Base-by-base conservation (phyloP, 2,888 invertebrate genomes). In the Periphyllus acericola region DNA sequence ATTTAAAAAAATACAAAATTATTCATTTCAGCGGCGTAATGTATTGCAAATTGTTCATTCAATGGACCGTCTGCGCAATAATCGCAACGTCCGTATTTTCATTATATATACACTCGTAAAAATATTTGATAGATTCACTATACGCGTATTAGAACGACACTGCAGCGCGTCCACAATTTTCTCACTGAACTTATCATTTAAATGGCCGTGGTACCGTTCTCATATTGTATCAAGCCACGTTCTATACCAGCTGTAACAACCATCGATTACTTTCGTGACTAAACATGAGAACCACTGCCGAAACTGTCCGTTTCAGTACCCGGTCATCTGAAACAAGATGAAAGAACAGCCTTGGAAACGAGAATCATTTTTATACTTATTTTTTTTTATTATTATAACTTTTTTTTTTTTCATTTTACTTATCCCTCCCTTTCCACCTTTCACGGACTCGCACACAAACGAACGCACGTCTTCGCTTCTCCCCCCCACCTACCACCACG, bases 331-430 rank as follows among this genome's bases (percentile, higher is more conserved):
- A 80, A 72, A 86, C 86, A 40, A 79, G 79, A 86, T 72, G 72
- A 80, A 86, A 79, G 55, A 86, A 55, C 71, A 79, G 85, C 85
- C 85, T 86, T 86, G 85, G 85, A 79, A 55, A 79, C 14, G 79
- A 86, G 79, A 86, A 72, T 55, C 36, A 72, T 80, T 86, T 86
- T 71, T 52, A 46, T 66, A 75, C 29, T 55, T 40, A 72, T 72
- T 32, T 72, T 32, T 72, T 32, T 72, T 32, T 72, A 72, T 40
- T 40, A 40, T 76, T 46, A 14, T 46, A 14, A 46, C 1, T 46
- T 14, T 76, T 52, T 55, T n/a, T n/a, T 83, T 75, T 60, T 72
- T 82, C 4, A 60, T 71, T 34, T 34, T 78, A 34, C 60, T 40
- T 66, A 40, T 76, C 68, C 19, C 66, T 76, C 68, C 19, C 34